A percentile compares a stretch with the other conserved stretches of the same genome.
Conservation (phyloP, 2,113 vertebrate genomes). For the Scytalopus superciliaris region DNA sequence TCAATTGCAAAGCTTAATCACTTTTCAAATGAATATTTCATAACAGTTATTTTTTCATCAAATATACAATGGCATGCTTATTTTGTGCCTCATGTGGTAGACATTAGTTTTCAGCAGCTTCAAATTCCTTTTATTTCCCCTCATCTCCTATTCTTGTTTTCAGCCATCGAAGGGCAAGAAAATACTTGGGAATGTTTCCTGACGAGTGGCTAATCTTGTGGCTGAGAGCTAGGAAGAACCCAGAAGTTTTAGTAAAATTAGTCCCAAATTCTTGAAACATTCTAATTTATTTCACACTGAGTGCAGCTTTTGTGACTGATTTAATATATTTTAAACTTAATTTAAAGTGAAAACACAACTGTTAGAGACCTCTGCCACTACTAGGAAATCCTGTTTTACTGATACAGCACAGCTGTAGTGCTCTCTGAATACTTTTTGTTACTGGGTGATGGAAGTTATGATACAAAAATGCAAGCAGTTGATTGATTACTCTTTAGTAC, state of each 20-base stretch:
- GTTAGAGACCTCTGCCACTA: neutral
- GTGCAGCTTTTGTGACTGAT: neutral
- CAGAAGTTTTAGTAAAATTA: constrained; percentile 7
- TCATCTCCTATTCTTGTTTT: constrained; percentile 56
- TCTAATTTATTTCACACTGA: constrained; percentile 12
- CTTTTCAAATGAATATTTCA: constrained; percentile 81
- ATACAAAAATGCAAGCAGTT: neutral
- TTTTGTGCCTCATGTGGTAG: constrained; percentile 64
- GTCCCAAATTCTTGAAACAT: neutral
- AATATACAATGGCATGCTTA: constrained; percentile 58
- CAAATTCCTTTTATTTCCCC: constrained; percentile 55
- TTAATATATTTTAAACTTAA: constrained; percentile 20
- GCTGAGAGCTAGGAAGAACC: neutral
- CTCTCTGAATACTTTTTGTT: neutral
- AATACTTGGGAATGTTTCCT: constrained; percentile 46
- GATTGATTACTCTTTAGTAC: neutral
- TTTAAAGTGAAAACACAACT: neutral
- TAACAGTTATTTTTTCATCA: constrained; percentile 74
- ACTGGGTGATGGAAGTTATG: neutral
- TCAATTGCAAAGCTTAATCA: constrained; percentile 77
- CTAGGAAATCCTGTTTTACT: neutral
- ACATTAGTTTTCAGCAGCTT: constrained; percentile 58
- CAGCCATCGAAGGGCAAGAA: constrained; percentile 27
- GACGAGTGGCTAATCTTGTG: constrained; percentile 30
- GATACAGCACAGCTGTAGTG: neutral